Evolutionary conservation across 1,140 invertebrate species (phyloP).

Genomic region (Oppia nitens): DNA sequence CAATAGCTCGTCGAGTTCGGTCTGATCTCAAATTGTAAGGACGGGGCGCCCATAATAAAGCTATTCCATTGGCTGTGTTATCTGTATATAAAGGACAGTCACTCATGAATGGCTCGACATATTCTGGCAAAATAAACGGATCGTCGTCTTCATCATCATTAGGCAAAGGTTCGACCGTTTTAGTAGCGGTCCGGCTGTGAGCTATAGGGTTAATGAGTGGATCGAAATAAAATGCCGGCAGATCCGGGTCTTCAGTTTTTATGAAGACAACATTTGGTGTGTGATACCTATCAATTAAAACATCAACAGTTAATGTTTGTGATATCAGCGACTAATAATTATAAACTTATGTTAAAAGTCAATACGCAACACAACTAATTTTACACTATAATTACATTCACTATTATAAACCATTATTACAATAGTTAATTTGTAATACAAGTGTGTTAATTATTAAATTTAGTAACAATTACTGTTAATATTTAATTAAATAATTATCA

Average conservation of each 20-base stretch:
- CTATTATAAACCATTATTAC: not conserved
- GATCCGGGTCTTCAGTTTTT: constrained; percentile 99
- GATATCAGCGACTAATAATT: constrained; percentile 8
- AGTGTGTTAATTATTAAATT: too few relatives aligned
- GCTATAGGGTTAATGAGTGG: constrained; percentile 98
- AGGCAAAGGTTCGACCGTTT: constrained; percentile 51
- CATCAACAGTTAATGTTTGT: constrained; percentile 11
- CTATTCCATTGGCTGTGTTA: constrained; percentile 97
- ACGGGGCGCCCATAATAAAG: constrained; percentile 91
- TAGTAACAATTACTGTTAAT: not conserved
- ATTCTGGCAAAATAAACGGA: constrained; percentile 79
- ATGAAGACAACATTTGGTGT: constrained; percentile 97
- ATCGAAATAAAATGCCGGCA: constrained; percentile 99
- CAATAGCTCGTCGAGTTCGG: constrained; percentile 62
- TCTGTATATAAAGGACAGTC: constrained; percentile 93
- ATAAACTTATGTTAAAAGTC: not conserved
- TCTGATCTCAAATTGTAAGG: constrained; percentile 93
- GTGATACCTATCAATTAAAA: constrained; percentile 65
- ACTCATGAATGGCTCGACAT: constrained; percentile 76
- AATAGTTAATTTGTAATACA: too few relatives aligned
- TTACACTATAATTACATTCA: not conserved
- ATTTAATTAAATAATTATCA: not conserved
- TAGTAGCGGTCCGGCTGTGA: constrained; percentile 64
- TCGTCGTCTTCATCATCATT: constrained; percentile 65
- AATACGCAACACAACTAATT: constrained; percentile 7